These are phyloP conservation scores for Cantharis flavilabris DNA, from an alignment of 2,888 invertebrate species.

Conservation along the genomic window DNA sequence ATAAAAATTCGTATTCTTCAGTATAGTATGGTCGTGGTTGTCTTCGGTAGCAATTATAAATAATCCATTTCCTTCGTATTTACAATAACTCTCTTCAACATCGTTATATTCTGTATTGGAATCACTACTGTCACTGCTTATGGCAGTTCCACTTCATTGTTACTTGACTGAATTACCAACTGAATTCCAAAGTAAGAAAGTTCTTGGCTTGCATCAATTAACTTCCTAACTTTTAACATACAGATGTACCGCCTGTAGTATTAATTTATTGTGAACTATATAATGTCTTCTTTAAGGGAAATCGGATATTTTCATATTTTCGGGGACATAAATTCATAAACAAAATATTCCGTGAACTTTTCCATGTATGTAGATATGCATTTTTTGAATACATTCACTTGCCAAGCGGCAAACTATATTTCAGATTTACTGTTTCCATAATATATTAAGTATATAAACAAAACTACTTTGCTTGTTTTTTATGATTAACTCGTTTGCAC, in stretches of 20 bases:
- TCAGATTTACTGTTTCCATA: no score
- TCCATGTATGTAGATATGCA: no score
- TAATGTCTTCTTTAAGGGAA: not conserved
- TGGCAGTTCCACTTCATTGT: not conserved
- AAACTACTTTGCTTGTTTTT: no score
- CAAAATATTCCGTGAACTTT: no score
- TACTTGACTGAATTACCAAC: not conserved
- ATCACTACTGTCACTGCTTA: not conserved
- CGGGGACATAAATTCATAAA: no score
- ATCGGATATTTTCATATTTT: not conserved
- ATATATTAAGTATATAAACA: no score
- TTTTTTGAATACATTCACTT: no score
- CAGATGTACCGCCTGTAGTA: no score
- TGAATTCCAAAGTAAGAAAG: not conserved
- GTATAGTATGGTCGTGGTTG: not conserved
- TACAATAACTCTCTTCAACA: not conserved
- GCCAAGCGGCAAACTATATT: no score
- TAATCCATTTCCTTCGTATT: not conserved
- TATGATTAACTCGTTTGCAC: no score
- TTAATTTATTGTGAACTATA: no score
- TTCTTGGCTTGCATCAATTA: not conserved
- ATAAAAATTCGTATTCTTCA: not conserved
- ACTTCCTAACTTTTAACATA: not conserved
- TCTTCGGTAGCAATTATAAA: not conserved
- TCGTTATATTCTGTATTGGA: not conserved